Conservation (phyloP, 2,113 vertebrate species). For the Tinamus guttatus region DNA sequence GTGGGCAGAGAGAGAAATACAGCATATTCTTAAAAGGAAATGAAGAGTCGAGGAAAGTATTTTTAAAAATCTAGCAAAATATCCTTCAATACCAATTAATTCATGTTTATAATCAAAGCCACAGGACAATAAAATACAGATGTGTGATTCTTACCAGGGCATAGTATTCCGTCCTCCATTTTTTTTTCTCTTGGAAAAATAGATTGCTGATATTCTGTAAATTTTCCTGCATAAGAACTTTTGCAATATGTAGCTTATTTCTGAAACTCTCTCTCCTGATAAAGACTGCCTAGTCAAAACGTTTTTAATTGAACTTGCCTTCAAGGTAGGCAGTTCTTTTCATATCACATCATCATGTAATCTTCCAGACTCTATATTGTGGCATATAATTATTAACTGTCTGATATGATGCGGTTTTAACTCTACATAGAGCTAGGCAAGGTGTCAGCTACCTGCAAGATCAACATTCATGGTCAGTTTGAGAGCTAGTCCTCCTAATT, state of each 20-base stretch:
- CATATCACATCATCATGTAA: conserved; percentile 46
- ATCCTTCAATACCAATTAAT: neutral
- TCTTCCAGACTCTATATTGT: neutral
- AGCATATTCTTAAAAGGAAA: neutral
- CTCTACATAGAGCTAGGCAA: neutral
- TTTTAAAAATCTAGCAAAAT: neutral
- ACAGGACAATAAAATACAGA: neutral
- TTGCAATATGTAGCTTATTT: neutral
- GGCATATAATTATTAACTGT: neutral
- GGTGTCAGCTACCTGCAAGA: conserved; percentile 23
- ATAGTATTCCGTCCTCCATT: neutral
- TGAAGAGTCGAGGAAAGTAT: neutral
- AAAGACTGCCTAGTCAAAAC: conserved; percentile 44
- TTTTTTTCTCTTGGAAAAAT: neutral
- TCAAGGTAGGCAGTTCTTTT: conserved; percentile 43
- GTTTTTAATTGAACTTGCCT: conserved; percentile 55
- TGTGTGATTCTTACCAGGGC: neutral
- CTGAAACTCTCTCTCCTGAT: conserved; percentile 19
- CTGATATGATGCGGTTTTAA: conserved; percentile 46
- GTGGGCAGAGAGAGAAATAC: neutral
- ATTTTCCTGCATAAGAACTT: neutral
- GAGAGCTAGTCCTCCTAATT: neutral
- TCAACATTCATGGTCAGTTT: neutral
- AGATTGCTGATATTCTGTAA: neutral
- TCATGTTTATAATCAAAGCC: neutral